These are phyloP conservation scores for Diabrotica undecimpunctata DNA, from an alignment of 1,140 invertebrate genomes.

Conservation along the genomic window DNA sequence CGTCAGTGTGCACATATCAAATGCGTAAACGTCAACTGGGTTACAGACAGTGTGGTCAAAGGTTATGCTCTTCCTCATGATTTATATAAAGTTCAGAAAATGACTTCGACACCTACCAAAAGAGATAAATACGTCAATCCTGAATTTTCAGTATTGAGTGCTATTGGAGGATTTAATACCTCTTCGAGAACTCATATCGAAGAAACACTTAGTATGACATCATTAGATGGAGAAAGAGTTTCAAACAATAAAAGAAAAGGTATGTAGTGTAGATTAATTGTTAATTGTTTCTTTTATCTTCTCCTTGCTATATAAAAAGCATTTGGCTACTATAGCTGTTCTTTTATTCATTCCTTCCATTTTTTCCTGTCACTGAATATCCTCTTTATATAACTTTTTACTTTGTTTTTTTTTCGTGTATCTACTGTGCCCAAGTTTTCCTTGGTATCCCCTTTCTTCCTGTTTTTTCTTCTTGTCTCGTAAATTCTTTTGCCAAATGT, in stretches of 20 bases:
- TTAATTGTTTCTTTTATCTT: neutral
- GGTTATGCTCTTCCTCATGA: slow-evolving; percentile 69
- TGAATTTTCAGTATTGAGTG: slow-evolving; percentile 44
- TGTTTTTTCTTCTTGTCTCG: no score
- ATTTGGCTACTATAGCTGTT: neutral
- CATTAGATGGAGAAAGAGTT: neutral
- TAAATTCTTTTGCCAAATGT: no score
- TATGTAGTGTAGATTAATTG: neutral
- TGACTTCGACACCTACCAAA: slow-evolving; percentile 56
- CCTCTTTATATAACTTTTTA: neutral
- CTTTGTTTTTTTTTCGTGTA: neutral
- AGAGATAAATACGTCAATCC: slow-evolving; percentile 43
- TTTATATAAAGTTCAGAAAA: slow-evolving; percentile 60
- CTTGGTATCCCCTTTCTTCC: no score
- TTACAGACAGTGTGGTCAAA: slow-evolving; percentile 69
- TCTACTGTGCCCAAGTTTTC: no score
- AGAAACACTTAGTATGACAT: slow-evolving; percentile 10
- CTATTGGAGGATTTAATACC: slow-evolving; percentile 26
- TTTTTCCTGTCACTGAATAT: neutral
- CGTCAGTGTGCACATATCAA: slow-evolving; percentile 68
- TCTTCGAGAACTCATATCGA: slow-evolving; percentile 12
- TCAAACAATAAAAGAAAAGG: slow-evolving; percentile 13
- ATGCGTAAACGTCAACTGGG: slow-evolving; percentile 68
- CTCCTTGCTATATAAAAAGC: neutral
- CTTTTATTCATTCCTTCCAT: neutral